Conservation (phyloP, 2,797 vertebrate species). For the Catharus ustulatus region DNA sequence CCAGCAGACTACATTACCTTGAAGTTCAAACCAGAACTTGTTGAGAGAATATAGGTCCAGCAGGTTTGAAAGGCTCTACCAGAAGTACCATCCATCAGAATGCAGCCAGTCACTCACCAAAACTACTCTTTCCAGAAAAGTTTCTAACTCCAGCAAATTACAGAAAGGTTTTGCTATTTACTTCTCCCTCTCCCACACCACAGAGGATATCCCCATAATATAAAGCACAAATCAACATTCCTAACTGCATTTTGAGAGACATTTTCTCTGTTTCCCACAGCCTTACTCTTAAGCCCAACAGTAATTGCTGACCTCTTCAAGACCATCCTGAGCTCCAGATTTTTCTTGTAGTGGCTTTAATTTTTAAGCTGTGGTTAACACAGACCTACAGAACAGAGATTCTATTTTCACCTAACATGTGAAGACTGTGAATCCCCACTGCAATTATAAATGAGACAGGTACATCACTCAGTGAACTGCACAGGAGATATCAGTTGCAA, state of each 20-base stretch:
- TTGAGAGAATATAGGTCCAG: neutral
- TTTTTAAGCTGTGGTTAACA: neutral
- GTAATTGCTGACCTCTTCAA: neutral
- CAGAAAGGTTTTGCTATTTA: neutral
- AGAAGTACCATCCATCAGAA: neutral
- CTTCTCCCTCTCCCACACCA: neutral
- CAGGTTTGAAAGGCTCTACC: neutral
- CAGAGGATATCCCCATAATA: neutral
- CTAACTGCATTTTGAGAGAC: neutral
- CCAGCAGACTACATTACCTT: fast-evolving
- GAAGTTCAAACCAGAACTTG: neutral
- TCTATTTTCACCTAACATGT: neutral
- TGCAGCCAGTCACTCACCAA: neutral
- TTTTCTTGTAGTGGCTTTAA: neutral
- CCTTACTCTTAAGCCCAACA: neutral
- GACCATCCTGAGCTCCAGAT: neutral
- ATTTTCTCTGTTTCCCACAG: neutral
- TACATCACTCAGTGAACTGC: neutral
- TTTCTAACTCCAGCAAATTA: neutral
- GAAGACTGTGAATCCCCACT: neutral
- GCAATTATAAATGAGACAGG: neutral
- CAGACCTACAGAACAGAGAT: neutral
- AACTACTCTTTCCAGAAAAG: neutral
- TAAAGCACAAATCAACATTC: neutral
- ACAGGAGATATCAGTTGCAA: neutral